Percentiles rank a stretch among this genome's conserved stretches.
Conservation (phyloP, 2,888 invertebrate species). For the Megamerina dolium region DNA sequence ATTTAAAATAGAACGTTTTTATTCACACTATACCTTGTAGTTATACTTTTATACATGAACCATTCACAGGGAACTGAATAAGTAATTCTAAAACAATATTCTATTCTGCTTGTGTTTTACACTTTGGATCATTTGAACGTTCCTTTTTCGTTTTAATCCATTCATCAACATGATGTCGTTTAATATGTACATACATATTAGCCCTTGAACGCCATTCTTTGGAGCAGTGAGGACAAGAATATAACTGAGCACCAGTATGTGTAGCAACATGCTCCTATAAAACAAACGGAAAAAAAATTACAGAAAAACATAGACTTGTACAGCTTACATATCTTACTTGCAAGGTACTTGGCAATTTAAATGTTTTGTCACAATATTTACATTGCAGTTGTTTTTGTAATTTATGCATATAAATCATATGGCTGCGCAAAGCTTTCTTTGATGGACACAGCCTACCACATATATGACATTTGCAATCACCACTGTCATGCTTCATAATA, state of each 20-base stretch:
- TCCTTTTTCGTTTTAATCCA: constrained; percentile 36
- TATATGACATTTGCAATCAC: constrained; percentile 19
- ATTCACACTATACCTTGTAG: too few species aligned
- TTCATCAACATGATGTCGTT: constrained; percentile 37
- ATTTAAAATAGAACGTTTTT: too few species aligned
- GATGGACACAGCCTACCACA: constrained; percentile 26
- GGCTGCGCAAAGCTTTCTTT: constrained; percentile 34
- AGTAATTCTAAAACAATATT: too few species aligned
- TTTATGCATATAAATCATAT: constrained; percentile 37
- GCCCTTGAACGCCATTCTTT: constrained; percentile 41
- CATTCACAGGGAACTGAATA: too few species aligned
- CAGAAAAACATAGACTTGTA: too few species aligned
- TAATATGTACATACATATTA: constrained; percentile 44
- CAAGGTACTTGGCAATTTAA: too few species aligned
- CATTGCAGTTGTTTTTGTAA: constrained; percentile 33
- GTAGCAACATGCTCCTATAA: constrained; percentile 38
- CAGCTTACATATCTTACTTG: too few species aligned
- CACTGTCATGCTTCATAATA: constrained; percentile 20
- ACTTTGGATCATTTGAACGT: constrained; percentile 20
- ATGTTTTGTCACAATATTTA: constrained; percentile 37
- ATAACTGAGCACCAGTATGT: constrained; percentile 38
- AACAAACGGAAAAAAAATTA: too few species aligned
- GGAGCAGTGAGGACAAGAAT: constrained; percentile 39
- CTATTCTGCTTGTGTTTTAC: too few species aligned
- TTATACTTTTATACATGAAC: too few species aligned